Evolutionary conservation across 2,797 vertebrate genomes (phyloP), one percentile per base, ranked within the genome.

Genomic region (Cichlasoma orientale): DNA sequence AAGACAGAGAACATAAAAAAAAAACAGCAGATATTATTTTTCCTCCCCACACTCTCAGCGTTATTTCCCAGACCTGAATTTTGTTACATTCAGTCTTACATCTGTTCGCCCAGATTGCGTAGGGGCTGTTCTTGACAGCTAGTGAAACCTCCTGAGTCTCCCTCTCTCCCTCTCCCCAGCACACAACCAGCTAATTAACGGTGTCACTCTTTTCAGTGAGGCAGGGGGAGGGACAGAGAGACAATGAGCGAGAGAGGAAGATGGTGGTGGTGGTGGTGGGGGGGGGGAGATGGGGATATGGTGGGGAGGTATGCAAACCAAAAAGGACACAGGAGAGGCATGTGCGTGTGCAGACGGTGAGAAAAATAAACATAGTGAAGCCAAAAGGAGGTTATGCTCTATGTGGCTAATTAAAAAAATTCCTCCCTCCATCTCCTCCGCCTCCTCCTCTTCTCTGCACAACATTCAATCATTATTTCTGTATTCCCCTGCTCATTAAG

Each of bases 51-150:
- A 57, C 82, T 82, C 78, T 87, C 82, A 63, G 83, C 63, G 85
- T 94, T 92, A 93, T 95, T 95, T 96, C 95, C 94, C 96, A 96
- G 93, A 94, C 92, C 95, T 95, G 94, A 94, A 93, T 96, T 96
- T 96, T 96, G 95, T 95, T 95, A 93, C 95, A 92, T 95, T 96
- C 92, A 95, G 93, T 86, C 93, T 93, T 95, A 95, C 95, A 96
- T 96, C 95, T 96, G 95, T 95, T 95, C 86, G 83, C 90, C 93
- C 95, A 96, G 95, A 96, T 95, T 96, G 95, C 91, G 80, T 78
- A 78, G 97, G 97, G 88, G 96, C 97, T 88, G 97, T 97, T 95
- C 90, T 97, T 97, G 94, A 97, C 97, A 95, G 94, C 94, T 85
- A 94, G 88, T 54, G 89, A 93, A 94, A 89, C 93, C 95, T 95